These are phyloP conservation scores for Salvator merianae DNA, from an alignment of 2,113 vertebrate genomes.

Conservation along the genomic window DNA sequence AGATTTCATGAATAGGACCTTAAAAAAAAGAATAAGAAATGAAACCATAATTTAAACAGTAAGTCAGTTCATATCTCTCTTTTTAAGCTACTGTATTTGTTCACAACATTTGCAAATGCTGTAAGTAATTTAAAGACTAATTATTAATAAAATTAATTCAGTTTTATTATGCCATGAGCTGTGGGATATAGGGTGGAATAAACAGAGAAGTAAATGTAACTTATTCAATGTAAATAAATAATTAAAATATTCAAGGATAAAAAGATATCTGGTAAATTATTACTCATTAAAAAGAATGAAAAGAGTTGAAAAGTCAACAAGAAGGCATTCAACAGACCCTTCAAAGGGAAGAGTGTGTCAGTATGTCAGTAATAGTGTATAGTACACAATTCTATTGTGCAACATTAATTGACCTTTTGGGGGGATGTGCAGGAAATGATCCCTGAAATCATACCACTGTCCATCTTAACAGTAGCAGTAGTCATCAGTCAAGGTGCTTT, in stretches of 20 bases:
- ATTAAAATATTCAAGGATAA: slow-evolving; percentile 44
- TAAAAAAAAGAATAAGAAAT: slow-evolving; percentile 26
- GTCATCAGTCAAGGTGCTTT: too few species aligned
- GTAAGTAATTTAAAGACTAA: slow-evolving; percentile 36
- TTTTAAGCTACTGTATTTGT: not conserved
- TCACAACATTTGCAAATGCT: not conserved
- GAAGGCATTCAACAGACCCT: slow-evolving; percentile 49
- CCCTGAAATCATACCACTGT: too few species aligned
- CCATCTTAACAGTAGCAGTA: not conserved
- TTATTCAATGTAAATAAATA: slow-evolving; percentile 58
- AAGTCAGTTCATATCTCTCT: slow-evolving; percentile 32
- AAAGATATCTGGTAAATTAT: slow-evolving; percentile 40
- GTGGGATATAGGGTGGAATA: too few species aligned
- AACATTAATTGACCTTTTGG: not conserved
- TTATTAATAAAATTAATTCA: slow-evolving; percentile 40
- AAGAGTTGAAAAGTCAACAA: slow-evolving; percentile 49
- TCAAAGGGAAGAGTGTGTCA: slow-evolving; percentile 39
- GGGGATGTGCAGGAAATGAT: too few species aligned
- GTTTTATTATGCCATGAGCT: too few species aligned
- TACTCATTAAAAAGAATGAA: slow-evolving; percentile 49
- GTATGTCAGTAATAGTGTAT: slow-evolving; percentile 14
- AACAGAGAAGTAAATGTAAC: too few species aligned
- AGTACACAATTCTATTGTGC: not conserved
- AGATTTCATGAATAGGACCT: not conserved
- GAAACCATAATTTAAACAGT: slow-evolving; percentile 37